These are phyloP conservation scores for Sardinella longiceps DNA, from an alignment of 2,797 vertebrate genomes.

Conservation along the genomic window DNA sequence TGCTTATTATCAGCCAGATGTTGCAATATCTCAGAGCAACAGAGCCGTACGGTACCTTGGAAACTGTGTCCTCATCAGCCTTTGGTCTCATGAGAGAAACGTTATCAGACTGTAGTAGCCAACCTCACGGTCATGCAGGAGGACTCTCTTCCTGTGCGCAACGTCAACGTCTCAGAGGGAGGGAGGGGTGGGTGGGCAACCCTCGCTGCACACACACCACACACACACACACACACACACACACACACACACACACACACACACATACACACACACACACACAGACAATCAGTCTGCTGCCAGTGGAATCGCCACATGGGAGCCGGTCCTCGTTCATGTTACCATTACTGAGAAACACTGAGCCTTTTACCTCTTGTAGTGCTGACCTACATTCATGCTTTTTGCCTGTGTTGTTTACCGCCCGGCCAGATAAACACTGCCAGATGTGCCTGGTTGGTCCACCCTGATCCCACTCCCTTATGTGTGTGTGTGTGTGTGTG, in stretches of 20 bases:
- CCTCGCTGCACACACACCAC: background rate
- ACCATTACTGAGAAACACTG: conserved; percentile 50
- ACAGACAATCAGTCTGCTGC: conserved; percentile 37
- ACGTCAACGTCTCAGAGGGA: background rate
- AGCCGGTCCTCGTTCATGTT: conserved; percentile 41
- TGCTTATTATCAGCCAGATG: background rate
- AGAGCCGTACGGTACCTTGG: background rate
- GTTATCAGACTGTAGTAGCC: background rate
- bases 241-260: no score
- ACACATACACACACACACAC: no score
- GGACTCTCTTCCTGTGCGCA: background rate
- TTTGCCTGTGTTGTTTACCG: conserved; percentile 53
- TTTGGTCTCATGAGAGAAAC: background rate
- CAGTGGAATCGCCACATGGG: conserved; percentile 34
- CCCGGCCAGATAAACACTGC: conserved; percentile 53
- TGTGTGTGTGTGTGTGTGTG: conserved; percentile 33
- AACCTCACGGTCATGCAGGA: background rate
- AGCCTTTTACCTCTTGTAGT: conserved; percentile 55
- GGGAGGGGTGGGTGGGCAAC: background rate
- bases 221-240: no score
- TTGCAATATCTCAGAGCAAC: background rate
- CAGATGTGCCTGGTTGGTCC: conserved; percentile 55
- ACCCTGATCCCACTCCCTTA: conserved; percentile 34
- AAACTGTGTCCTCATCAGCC: background rate
- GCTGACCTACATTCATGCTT: conserved; percentile 58